Evolutionary conservation across 2,888 invertebrate species (phyloP).

Genomic region (Coleophora flavipennella): DNA sequence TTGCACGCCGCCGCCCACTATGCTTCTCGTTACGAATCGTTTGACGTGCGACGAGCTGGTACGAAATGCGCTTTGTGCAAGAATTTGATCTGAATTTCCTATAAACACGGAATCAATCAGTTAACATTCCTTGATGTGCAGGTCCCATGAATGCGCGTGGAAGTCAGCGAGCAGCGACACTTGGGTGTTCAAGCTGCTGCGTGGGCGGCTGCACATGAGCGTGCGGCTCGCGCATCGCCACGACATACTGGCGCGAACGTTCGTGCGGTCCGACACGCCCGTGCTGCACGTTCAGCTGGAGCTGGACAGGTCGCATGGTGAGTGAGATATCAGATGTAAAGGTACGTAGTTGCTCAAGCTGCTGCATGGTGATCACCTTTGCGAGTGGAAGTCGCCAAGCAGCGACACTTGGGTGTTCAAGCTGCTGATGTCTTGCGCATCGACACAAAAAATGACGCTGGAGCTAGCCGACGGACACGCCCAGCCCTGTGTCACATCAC

Average conservation of each 20-base stretch:
- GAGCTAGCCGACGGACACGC: too few relatives aligned
- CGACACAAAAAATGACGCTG: too few relatives aligned
- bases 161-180: constrained; percentile 31
- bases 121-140: too few relatives aligned
- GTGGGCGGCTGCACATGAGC: constrained; percentile 35
- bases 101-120: too few relatives aligned
- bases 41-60: too few relatives aligned
- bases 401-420: constrained; percentile 44
- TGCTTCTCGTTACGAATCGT: too few relatives aligned
- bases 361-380: too few relatives aligned
- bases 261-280: constrained; percentile 38
- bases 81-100: too few relatives aligned
- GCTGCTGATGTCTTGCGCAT: constrained; percentile 33
- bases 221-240: constrained; percentile 29
- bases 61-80: too few relatives aligned
- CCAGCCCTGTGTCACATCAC: too few relatives aligned
- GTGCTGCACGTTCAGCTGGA: constrained; percentile 21
- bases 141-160: constrained; percentile 49
- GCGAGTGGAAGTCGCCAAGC: constrained; percentile 54
- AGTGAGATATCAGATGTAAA: constrained; percentile 3
- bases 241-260: constrained; percentile 24
- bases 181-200: constrained; percentile 48
- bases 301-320: constrained; percentile 33
- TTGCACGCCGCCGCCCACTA: too few relatives aligned
- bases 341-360: too few relatives aligned